These are phyloP conservation scores for Pangasius djambal DNA, from an alignment of 2,797 vertebrate genomes.

Conservation along the genomic window DNA sequence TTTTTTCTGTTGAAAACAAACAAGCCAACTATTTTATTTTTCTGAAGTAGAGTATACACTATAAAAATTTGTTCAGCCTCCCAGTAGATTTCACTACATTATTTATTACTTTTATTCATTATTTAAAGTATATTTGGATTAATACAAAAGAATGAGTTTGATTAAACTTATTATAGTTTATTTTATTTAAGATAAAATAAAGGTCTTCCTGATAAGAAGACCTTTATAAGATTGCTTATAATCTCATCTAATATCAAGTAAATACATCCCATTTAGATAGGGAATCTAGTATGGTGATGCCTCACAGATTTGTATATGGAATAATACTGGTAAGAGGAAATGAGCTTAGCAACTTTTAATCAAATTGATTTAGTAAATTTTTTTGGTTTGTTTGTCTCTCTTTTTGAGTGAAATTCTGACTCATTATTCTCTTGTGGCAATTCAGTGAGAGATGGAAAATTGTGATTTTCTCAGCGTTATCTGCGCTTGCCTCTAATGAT, in stretches of 20 bases:
- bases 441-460: not conserved
- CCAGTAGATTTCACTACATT: not conserved
- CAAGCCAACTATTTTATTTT: not conserved
- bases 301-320: not conserved
- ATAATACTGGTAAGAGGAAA: not conserved
- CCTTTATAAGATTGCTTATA: not conserved
- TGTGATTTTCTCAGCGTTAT: not conserved
- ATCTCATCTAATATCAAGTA: not conserved
- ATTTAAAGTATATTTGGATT: not conserved
- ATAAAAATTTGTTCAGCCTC: not conserved
- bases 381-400: not conserved
- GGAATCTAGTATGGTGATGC: not conserved
- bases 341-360: not conserved
- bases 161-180: not conserved
- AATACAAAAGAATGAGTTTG: not conserved
- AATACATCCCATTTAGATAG: not conserved
- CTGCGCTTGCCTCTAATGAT: too few species aligned
- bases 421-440: not conserved
- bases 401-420: not conserved
- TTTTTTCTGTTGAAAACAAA: not conserved
- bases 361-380: not conserved
- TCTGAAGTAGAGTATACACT: not conserved
- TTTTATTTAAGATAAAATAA: not conserved
- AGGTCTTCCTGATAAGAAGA: too few species aligned
- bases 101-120: not conserved